Percentiles rank a stretch among this genome's conserved stretches.
These are phyloP conservation scores for Pachliopta kotzebuea DNA, from an alignment of 2,888 invertebrate genomes.

Conservation along the genomic window DNA sequence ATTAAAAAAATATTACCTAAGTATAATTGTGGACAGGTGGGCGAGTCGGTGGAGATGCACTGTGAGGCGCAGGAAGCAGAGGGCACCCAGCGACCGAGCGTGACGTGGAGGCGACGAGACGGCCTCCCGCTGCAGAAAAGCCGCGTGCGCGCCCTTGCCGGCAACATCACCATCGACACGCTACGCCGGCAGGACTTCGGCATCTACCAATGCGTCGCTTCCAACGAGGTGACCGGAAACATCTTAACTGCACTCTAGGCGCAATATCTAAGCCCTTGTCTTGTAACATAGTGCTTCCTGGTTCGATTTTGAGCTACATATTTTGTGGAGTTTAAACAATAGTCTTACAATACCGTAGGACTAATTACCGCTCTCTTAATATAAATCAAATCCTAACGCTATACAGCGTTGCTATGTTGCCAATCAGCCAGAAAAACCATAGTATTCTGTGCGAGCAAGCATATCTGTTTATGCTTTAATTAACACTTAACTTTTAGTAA, in stretches of 20 bases:
- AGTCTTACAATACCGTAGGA: too few species aligned
- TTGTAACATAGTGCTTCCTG: too few species aligned
- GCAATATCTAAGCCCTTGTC: too few species aligned
- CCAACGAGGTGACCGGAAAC: constrained; percentile 84
- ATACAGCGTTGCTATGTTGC: too few species aligned
- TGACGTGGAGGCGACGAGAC: constrained; percentile 94
- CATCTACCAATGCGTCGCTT: constrained; percentile 96
- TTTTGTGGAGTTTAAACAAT: too few species aligned
- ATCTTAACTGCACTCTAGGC: neutral
- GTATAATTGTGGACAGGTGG: constrained; percentile 66
- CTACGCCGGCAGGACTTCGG: constrained; percentile 95
- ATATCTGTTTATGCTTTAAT: too few species aligned
- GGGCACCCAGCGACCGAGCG: constrained; percentile 93
- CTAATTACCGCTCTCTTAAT: neutral
- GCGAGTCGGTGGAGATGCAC: constrained; percentile 95
- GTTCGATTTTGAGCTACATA: too few species aligned
- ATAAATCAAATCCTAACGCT: neutral
- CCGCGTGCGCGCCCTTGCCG: constrained; percentile 88
- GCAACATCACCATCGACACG: constrained; percentile 95
- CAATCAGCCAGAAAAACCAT: too few species aligned
- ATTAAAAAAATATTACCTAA: too few species aligned
- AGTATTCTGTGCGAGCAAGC: too few species aligned
- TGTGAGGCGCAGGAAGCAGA: constrained; percentile 96
- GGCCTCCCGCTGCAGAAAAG: constrained; percentile 90
- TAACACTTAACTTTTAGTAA: too few species aligned